Conservation (phyloP, 2,797 vertebrate species). For the Muscicapa striata region DNA sequence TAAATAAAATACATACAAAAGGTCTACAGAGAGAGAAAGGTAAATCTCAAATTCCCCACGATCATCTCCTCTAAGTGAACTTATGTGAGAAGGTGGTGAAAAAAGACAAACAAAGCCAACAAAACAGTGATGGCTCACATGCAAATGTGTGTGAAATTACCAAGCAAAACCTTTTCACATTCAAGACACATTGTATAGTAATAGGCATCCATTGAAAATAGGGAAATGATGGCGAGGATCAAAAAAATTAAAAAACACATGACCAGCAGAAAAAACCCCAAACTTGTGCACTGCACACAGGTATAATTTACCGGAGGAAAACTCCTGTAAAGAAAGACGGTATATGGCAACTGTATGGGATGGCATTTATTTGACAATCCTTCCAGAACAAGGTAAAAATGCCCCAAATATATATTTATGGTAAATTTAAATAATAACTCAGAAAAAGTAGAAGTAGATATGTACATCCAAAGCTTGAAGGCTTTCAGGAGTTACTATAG, state of each 20-base stretch:
- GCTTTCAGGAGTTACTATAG: accelerated
- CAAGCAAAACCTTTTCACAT: accelerated
- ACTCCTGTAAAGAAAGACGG: accelerated
- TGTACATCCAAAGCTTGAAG: accelerated
- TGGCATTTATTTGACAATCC: accelerated
- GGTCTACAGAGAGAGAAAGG: not conserved
- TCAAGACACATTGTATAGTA: accelerated
- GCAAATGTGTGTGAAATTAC: not conserved
- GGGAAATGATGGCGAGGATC: accelerated
- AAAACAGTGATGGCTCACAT: not conserved
- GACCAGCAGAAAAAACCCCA: accelerated
- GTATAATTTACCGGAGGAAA: not conserved
- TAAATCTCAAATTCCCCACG: not conserved
- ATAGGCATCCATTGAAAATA: accelerated
- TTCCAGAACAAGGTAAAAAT: not conserved
- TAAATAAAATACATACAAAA: not conserved
- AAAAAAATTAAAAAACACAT: not conserved
- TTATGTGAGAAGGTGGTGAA: not conserved
- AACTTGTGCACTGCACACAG: accelerated
- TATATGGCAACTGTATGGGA: accelerated
- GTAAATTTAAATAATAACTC: not conserved
- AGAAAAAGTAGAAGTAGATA: not conserved
- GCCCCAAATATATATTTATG: accelerated
- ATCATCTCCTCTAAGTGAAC: accelerated
- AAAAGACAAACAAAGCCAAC: not conserved